Base-by-base conservation (phyloP, 1,140 invertebrate species). In the Drosophila pandora region DNA sequence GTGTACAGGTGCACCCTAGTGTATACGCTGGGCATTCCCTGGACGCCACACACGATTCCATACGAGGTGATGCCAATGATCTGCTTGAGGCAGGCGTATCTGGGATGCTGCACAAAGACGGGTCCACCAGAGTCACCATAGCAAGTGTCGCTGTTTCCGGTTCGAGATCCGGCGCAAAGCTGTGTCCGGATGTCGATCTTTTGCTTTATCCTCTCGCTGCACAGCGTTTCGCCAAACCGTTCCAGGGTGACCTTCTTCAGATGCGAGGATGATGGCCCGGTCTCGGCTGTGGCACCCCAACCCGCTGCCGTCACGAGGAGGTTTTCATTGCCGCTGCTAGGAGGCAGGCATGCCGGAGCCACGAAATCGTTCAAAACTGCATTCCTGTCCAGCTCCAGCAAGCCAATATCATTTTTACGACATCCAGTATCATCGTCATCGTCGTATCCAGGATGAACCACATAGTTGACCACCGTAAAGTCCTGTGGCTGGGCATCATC, bases 81-180 rank as follows among this genome's bases (percentile, higher is more conserved):
- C 17, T 75, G 62, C 25, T 88, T 90, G 1, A 89, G 72, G 48
- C 91, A 92, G 5, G 64, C 58, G 47, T 78, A 76, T 0, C 45
- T 47, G 0, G 72, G 70, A 67, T 90, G 79, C 25, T 79, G 64
- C 1, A 90, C 71, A 50, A 91, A 90, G 12, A 92, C 58, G 2
- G 91, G 91, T 10, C 90, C 89, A 12, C 91, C 91, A 0, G 89
- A 84, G 54, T 90, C 83, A 0, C 82, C 83, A 52, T 90, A 90
- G 74, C 93, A 93, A 1, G 93, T 93, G 60, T 93, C 93, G 22
- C 79, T 87, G 7, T 65, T 52, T 13, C 85, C 78, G 0, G 49
- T 76, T n/a, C 63, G 48, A 3, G 90, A 93, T 17, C 95, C 95
- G 10, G 95, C 95, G 85, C 96, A 96, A 12, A 96, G 79, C 80